Conservation (phyloP, 2,888 invertebrate genomes). For the Aspidiotus rigidus region DNA sequence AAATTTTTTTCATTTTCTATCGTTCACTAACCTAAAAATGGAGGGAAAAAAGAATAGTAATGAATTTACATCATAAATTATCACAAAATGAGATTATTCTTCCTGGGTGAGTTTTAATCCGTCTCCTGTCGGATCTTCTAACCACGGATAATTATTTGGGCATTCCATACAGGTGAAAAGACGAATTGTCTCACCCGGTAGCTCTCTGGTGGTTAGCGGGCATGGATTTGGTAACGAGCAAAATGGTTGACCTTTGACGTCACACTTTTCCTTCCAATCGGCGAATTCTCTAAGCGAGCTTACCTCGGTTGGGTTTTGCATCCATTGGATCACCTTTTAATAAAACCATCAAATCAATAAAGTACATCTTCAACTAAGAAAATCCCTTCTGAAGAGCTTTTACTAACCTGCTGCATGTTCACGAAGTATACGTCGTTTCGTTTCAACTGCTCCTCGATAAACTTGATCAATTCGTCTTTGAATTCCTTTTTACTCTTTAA, state of each 20-base stretch:
- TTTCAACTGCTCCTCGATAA: constrained; percentile 84
- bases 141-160: constrained; percentile 91
- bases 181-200: constrained; percentile 84
- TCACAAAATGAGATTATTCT: constrained; percentile 5
- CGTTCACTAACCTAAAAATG: not conserved
- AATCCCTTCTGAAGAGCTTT: not conserved
- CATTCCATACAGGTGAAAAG: constrained; percentile 94
- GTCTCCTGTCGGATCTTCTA: constrained; percentile 87
- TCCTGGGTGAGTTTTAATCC: constrained; percentile 50
- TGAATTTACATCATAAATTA: constrained; percentile 2
- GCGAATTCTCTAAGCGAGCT: constrained; percentile 80
- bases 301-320: constrained; percentile 86
- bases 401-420: constrained; percentile 61
- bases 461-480: constrained; percentile 80
- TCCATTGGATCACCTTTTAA: constrained; percentile 81
- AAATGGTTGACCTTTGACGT: constrained; percentile 85
- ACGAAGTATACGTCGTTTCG: constrained; percentile 88
- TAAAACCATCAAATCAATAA: constrained; percentile 22
- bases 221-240: constrained; percentile 88
- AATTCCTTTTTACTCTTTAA: constrained; percentile 88
- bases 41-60: not conserved
- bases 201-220: constrained; percentile 75
- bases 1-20: not conserved
- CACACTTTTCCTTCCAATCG: constrained; percentile 92
- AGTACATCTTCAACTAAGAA: not conserved